Evolutionary conservation across 2,797 vertebrate genomes (phyloP).

Genomic region (Coccyzus lansbergi): DNA sequence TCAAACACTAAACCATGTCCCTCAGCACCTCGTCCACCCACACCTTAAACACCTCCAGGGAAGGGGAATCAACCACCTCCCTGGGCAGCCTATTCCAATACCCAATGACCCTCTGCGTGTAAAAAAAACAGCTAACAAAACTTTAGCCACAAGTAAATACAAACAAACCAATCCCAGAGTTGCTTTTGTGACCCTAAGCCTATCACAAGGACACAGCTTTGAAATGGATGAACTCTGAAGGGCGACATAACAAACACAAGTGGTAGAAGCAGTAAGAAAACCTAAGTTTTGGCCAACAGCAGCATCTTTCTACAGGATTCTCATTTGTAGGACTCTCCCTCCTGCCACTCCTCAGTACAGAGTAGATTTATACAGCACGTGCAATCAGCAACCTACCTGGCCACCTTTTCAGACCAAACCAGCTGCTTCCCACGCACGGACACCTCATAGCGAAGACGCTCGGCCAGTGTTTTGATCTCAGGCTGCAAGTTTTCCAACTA

Average conservation of each 20-base stretch:
- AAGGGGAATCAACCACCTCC: too few species aligned
- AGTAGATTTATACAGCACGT: fast-evolving
- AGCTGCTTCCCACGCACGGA: slow-evolving; percentile 81
- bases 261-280: fast-evolving
- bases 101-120: too few species aligned
- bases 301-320: fast-evolving
- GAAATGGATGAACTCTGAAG: fast-evolving
- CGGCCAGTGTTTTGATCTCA: slow-evolving; percentile 86
- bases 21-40: too few species aligned
- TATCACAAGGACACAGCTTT: neutral
- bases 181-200: neutral
- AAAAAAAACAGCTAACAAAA: neutral
- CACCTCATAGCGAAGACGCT: slow-evolving; percentile 85
- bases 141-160: neutral
- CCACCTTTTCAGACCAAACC: slow-evolving; percentile 87
- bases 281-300: fast-evolving
- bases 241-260: fast-evolving
- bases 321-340: fast-evolving
- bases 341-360: fast-evolving
- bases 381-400: slow-evolving; percentile 77
- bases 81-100: too few species aligned
- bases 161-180: neutral
- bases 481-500: slow-evolving; percentile 91
- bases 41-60: too few species aligned
- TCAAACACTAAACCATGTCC: too few species aligned